Conservation (phyloP, 2,888 invertebrate species). For the Caenorhabditis sp. region DNA sequence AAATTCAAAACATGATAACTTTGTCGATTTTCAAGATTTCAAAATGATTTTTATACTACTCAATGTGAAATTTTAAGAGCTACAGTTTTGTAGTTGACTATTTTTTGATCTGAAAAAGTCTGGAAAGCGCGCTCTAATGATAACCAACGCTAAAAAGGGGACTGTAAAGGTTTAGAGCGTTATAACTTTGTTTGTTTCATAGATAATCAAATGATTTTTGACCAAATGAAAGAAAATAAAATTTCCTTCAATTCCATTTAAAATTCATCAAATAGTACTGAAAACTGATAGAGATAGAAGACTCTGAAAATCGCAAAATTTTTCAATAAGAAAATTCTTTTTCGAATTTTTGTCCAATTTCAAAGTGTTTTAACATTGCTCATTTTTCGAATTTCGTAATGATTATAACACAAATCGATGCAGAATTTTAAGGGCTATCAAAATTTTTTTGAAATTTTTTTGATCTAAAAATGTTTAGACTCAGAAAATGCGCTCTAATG, state of each 20-base stretch:
- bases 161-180: no score
- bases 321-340: background rate
- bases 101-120: background rate
- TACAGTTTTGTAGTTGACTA: background rate
- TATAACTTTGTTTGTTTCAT: no score
- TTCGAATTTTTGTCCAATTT: no score
- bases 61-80: background rate
- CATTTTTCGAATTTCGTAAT: no score
- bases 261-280: background rate
- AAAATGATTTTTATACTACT: background rate
- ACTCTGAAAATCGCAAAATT: background rate
- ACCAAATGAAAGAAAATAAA: background rate
- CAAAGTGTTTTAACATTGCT: no score
- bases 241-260: no score
- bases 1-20: background rate
- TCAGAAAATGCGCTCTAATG: background rate
- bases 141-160: no score
- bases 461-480: background rate
- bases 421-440: no score
- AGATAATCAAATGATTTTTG: background rate
- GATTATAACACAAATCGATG: no score
- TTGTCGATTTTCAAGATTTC: background rate
- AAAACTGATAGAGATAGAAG: background rate
- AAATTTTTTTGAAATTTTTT: no score
- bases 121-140: conserved; percentile 8